phyloP scores from a whole-genome alignment of 2,797 vertebrate genomes.

The Trachurus trachurus region DNA sequence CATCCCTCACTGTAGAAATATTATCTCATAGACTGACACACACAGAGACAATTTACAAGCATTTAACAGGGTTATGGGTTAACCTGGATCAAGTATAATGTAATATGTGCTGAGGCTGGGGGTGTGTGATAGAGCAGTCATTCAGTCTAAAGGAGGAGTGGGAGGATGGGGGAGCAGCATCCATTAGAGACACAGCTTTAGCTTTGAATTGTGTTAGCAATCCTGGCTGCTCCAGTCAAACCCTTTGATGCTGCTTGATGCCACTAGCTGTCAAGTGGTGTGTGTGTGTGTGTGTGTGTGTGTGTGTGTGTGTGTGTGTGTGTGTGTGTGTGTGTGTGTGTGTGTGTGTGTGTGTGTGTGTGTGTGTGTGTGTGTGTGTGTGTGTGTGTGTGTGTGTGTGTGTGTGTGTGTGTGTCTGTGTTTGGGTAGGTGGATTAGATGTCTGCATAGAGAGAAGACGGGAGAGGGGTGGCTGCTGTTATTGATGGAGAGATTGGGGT shows the following conservation, averaged over 20 bases:
- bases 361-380: constrained; percentile 28
- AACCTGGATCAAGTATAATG: constrained; percentile 75
- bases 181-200: constrained; percentile 59
- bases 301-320: constrained; percentile 20
- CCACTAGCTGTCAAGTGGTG: constrained; percentile 52
- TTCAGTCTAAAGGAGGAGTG: constrained; percentile 21
- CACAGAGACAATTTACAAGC: constrained; percentile 29
- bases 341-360: constrained; percentile 25
- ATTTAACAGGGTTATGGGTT: constrained; percentile 70
- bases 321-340: constrained; percentile 16
- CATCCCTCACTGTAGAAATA: neutral
- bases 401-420: constrained; percentile 21
- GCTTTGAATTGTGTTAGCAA: constrained; percentile 52
- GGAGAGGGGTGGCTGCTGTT: constrained; percentile 21
- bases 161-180: constrained; percentile 47
- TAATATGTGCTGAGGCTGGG: constrained; percentile 57
- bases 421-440: constrained; percentile 42
- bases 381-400: constrained; percentile 25
- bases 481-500: constrained; percentile 15
- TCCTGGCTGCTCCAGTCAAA: constrained; percentile 44
- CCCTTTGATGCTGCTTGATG: constrained; percentile 65
- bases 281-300: constrained; percentile 25
- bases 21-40: neutral
- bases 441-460: constrained; percentile 28
- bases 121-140: constrained; percentile 46